phyloP scores from a whole-genome alignment of 53 echinoderm and acorn worm species.

The Pentamera pediparva region DNA sequence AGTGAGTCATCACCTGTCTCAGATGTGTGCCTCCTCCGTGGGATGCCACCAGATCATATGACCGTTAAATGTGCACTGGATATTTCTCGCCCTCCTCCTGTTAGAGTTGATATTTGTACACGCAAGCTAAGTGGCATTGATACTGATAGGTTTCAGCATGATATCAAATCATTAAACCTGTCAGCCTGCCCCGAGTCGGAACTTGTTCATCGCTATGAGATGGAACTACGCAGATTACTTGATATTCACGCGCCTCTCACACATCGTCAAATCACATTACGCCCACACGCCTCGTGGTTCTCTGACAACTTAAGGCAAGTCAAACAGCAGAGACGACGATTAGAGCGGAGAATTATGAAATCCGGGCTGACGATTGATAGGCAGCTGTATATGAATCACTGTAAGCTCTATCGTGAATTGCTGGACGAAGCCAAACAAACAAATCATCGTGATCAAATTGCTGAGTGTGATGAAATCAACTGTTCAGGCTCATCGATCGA shows the following conservation, averaged over 20 bases:
- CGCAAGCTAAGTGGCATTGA: conserved; percentile 12
- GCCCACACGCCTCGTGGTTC: conserved; percentile 23
- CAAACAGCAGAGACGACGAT: conserved; percentile 12
- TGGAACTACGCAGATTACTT: neutral
- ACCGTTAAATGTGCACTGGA: neutral
- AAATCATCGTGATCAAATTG: conserved; percentile 1
- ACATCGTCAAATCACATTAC: neutral
- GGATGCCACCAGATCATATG: conserved; percentile 8
- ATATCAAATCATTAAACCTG: neutral
- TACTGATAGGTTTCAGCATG: neutral
- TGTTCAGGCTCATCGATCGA: conserved; percentile 11
- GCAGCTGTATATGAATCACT: neutral
- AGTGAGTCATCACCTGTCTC: neutral
- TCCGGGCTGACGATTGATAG: conserved; percentile 3
- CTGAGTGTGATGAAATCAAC: neutral
- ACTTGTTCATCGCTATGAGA: conserved; percentile 6
- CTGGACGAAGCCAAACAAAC: neutral
- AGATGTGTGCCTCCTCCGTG: neutral
- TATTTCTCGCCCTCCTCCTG: neutral
- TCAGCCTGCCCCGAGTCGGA: neutral
- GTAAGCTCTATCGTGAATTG: neutral
- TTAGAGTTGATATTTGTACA: conserved; percentile 4
- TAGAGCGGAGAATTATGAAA: neutral
- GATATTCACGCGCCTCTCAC: conserved; percentile 22
- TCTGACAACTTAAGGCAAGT: conserved; percentile 2